Percentiles rank a stretch among this genome's conserved stretches.
phyloP scores from a whole-genome alignment of 2,797 vertebrate genomes.

The Notolepis coatsorum region DNA sequence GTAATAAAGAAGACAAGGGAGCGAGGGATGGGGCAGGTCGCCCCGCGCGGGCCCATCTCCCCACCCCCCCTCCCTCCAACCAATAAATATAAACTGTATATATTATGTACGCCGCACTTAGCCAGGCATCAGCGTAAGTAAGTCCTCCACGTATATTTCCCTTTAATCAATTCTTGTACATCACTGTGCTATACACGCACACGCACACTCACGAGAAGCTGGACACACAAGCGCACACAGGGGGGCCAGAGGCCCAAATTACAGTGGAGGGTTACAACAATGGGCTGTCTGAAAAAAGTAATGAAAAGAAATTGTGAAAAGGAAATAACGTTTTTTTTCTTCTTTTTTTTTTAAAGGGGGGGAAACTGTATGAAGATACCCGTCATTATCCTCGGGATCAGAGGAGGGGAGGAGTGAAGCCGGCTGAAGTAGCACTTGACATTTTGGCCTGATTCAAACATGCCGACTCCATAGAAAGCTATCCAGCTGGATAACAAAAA shows the following conservation, averaged over 20 bases:
- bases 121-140: slow-evolving; percentile 73
- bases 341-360: too few species aligned
- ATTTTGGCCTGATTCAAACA: slow-evolving; percentile 83
- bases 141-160: slow-evolving; percentile 73
- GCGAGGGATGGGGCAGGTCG: slow-evolving; percentile 31
- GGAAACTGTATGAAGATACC: slow-evolving; percentile 72
- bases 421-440: slow-evolving; percentile 80
- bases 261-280: slow-evolving; percentile 73
- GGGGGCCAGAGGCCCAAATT: slow-evolving; percentile 73
- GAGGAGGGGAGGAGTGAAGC: slow-evolving; percentile 65
- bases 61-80: slow-evolving; percentile 62
- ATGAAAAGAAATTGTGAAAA: slow-evolving; percentile 40
- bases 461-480: slow-evolving; percentile 74
- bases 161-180: slow-evolving; percentile 76
- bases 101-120: slow-evolving; percentile 79
- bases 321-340: slow-evolving; percentile 50
- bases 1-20: slow-evolving; percentile 65
- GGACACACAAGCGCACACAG: slow-evolving; percentile 74
- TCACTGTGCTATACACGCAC: slow-evolving; percentile 66
- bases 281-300: slow-evolving; percentile 58
- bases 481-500: slow-evolving; percentile 73
- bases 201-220: slow-evolving; percentile 58
- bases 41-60: slow-evolving; percentile 43
- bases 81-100: slow-evolving; percentile 86
- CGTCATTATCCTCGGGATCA: slow-evolving; percentile 71